A percentile compares a stretch with the other conserved stretches of the same genome.
Evolutionary conservation across 2,888 invertebrate genomes (phyloP).

Genomic region (Platypus cylindrus): DNA sequence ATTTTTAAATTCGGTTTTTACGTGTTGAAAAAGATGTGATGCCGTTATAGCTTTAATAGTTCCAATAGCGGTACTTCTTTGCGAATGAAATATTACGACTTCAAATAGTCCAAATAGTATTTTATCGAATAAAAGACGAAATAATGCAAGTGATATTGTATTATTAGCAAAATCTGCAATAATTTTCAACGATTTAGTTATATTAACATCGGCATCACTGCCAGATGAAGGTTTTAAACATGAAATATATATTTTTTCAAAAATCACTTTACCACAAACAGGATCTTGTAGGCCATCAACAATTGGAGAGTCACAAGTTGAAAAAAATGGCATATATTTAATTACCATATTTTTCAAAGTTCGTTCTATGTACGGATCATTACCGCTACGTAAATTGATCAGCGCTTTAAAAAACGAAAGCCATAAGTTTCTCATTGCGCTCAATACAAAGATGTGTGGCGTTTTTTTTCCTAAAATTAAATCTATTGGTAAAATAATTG

Average conservation of each 20-base stretch:
- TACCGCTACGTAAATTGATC: conserved; percentile 35
- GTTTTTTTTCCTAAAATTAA: conserved; percentile 36
- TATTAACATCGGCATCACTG: conserved; percentile 27
- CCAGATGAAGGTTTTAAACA: conserved; percentile 27
- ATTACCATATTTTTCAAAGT: conserved; percentile 38
- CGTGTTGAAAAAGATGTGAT: conserved; percentile 21
- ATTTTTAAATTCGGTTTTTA: conserved; percentile 24
- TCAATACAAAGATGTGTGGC: conserved; percentile 32
- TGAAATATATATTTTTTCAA: conserved; percentile 26
- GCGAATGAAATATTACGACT: conserved; percentile 28
- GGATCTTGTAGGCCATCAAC: conserved; percentile 24
- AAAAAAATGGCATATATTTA: conserved; percentile 29
- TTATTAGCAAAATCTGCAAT: conserved; percentile 24
- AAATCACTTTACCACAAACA: conserved; percentile 21
- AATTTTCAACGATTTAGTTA: conserved; percentile 27
- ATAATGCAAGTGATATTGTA: conserved; percentile 18
- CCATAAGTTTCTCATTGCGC: conserved; percentile 40
- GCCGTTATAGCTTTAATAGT: conserved; percentile 24
- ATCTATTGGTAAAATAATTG: conserved; percentile 38
- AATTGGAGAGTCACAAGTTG: conserved; percentile 26
- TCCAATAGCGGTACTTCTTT: conserved; percentile 25
- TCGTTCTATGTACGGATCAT: conserved; percentile 38
- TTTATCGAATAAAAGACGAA: conserved; percentile 22
- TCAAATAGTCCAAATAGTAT: conserved; percentile 26
- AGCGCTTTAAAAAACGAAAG: conserved; percentile 41